Percentiles rank a stretch among this genome's conserved stretches.
phyloP scores from a whole-genome alignment of 2,113 vertebrate species.

The Phalacrocorax carbo region DNA sequence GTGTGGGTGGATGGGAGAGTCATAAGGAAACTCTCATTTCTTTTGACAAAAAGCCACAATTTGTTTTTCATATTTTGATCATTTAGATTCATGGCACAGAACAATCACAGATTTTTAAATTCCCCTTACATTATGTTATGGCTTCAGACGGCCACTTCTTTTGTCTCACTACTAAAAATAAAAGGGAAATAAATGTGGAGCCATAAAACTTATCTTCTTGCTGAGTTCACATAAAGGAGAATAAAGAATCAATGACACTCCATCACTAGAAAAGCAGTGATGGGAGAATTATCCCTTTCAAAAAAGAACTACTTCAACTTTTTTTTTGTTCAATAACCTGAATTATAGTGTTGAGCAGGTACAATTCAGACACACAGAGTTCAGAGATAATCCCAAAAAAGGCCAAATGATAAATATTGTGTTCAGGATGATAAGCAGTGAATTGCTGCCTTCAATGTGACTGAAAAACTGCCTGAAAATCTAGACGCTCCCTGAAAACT shows the following conservation, averaged over 20 bases:
- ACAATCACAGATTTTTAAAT: not conserved
- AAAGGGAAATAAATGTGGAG: slow-evolving; percentile 20
- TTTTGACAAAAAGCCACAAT: not conserved
- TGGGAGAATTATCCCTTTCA: not conserved
- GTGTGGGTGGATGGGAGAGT: not conserved
- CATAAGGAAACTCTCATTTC: not conserved
- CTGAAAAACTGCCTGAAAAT: not conserved
- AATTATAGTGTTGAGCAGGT: not conserved
- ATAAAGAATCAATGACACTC: not conserved
- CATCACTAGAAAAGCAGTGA: not conserved
- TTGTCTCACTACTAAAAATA: not conserved
- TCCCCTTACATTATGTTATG: not conserved
- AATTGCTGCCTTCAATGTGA: not conserved
- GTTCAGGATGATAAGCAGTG: not conserved
- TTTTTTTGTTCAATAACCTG: not conserved
- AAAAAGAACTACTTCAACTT: not conserved
- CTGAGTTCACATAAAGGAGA: slow-evolving; percentile 6
- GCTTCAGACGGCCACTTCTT: not conserved
- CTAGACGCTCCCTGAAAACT: not conserved
- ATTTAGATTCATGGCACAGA: not conserved
- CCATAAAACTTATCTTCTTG: not conserved
- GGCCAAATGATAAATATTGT: not conserved
- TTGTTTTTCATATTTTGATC: not conserved
- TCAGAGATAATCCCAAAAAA: not conserved
- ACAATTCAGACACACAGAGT: not conserved